Evolutionary conservation across 2,797 vertebrate genomes (phyloP), one percentile per base, ranked within the genome.

Genomic region (Siniperca obscura): DNA sequence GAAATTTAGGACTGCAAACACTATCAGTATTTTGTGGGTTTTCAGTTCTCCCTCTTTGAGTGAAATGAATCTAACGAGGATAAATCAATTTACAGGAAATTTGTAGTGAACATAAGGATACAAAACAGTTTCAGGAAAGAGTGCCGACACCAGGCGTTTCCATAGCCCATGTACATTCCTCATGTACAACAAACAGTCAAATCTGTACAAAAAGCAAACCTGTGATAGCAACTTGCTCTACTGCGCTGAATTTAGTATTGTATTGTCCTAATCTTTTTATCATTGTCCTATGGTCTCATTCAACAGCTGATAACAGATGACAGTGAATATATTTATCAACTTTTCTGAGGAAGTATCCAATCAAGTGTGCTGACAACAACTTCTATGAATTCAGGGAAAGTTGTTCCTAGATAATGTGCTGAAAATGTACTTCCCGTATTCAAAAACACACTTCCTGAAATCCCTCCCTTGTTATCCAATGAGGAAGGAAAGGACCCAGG

Each of bases 341-440:
- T 3, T 13, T n/a, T 74, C 1, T 4, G 25, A 90, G 88, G 90
- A 91, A 86, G 75, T 64, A 77, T 60, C 80, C 78, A 90, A 90
- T 93, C 81, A 86, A 71, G 53, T 19, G 66, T 21, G 70, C 42
- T 48, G 78, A 87, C 60, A 80, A 77, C 27, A 56, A 79, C 64
- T 53, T 60, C 52, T 57, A 22, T 48, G 44, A 84, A 84, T 52
- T 62, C 38, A 59, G 10, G 50, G 59, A 84, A 72, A 79, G 71
- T 42, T 7, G 14, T 78, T 86, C 66, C 75, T 77, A 34, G 69
- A 90, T 82, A 90, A 88, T 90, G 90, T 80, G 84, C 76, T 87
- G 80, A 92, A 87, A 92, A 81, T 36, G 75, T 66, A 78, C 82
- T 87, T 93, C 92, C 92, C 91, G 90, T 81, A 91, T 89, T 89